phyloP scores from a whole-genome alignment of 2,113 vertebrate genomes.

The Saccopteryx leptura region DNA sequence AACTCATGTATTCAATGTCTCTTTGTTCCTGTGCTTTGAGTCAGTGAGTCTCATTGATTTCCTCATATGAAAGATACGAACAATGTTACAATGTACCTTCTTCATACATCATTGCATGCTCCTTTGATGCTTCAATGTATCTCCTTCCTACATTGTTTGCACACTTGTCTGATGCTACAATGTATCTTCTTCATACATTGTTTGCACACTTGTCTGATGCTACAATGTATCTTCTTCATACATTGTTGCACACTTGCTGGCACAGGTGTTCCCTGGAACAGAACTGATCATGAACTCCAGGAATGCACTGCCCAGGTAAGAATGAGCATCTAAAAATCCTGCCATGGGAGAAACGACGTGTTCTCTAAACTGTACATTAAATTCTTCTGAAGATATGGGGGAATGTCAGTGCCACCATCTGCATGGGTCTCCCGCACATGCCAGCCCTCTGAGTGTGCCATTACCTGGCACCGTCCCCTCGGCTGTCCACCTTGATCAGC shows the following conservation, averaged over 20 bases:
- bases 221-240: not conserved
- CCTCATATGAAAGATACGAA: not conserved
- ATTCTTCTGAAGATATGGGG: not conserved
- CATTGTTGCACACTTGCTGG: not conserved
- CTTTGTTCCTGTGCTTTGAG: not conserved
- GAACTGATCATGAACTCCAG: fast-evolving
- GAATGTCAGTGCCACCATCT: fast-evolving
- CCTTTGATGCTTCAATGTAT: not conserved
- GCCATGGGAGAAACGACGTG: fast-evolving
- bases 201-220: not conserved
- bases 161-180: too few species aligned
- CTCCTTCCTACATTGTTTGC: not conserved
- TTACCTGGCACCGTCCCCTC: fast-evolving
- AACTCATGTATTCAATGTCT: fast-evolving
- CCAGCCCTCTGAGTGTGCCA: fast-evolving
- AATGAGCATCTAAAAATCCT: not conserved
- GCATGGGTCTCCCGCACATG: fast-evolving
- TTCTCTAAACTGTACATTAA: not conserved
- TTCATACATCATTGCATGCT: too few species aligned
- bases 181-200: fast-evolving
- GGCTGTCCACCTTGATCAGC: not conserved
- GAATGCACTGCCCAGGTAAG: fast-evolving
- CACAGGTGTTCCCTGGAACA: not conserved
- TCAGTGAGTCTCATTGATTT: fast-evolving
- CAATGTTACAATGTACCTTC: not conserved